Evolutionary conservation across 2,888 invertebrate genomes (phyloP).

Genomic region (Saturnia pavonia): DNA sequence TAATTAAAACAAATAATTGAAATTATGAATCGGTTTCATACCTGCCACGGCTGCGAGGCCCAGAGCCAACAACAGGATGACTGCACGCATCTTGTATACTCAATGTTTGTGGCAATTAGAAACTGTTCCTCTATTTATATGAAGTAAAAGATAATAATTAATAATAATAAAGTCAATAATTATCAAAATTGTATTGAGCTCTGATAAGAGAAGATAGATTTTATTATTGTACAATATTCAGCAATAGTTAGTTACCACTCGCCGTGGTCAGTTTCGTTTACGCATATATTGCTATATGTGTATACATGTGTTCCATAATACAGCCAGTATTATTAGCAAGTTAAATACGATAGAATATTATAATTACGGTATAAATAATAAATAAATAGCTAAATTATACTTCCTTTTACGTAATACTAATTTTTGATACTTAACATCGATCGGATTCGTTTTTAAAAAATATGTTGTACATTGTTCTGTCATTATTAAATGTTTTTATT

Average conservation of each 20-base stretch:
- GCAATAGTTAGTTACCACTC: background rate
- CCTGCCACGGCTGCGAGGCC: constrained; percentile 4
- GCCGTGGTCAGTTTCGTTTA: background rate
- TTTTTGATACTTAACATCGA: no score
- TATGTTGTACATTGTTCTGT: no score
- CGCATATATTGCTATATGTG: constrained; percentile 23
- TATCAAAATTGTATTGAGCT: background rate
- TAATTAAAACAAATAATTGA: background rate
- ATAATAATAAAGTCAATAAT: background rate
- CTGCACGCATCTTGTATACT: background rate
- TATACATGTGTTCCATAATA: no score
- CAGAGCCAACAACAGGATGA: constrained; percentile 2
- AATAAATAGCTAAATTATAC: no score
- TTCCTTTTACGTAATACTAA: no score
- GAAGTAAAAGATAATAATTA: background rate
- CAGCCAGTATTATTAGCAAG: background rate
- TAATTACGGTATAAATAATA: no score
- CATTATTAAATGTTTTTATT: no score
- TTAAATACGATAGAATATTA: no score
- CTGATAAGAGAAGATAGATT: constrained; percentile 4
- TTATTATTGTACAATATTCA: background rate
- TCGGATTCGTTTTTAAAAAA: no score
- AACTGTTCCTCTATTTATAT: background rate
- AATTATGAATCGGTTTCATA: background rate
- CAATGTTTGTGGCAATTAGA: background rate